These are phyloP conservation scores for Zootoca vivipara DNA, from an alignment of 2,113 vertebrate species.

Conservation along the genomic window DNA sequence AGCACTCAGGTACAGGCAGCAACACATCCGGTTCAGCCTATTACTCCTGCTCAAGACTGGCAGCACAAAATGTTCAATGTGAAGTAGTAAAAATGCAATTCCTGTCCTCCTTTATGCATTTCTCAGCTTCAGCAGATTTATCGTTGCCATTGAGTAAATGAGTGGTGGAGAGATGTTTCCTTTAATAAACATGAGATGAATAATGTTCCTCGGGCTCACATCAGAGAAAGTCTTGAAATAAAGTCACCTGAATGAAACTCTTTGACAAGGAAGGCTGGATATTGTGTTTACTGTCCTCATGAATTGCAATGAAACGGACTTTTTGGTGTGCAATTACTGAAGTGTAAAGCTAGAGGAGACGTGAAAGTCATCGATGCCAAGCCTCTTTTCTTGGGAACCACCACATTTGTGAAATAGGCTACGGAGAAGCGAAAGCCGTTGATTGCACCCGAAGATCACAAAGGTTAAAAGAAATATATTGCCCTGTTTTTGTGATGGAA, in stretches of 20 bases:
- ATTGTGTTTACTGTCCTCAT: not conserved
- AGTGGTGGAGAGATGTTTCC: constrained; percentile 20
- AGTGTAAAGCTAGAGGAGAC: not conserved
- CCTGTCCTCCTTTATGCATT: constrained; percentile 14
- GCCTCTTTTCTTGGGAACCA: not conserved
- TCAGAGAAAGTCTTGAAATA: fast-evolving
- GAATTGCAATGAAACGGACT: not conserved
- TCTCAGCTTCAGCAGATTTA: constrained; percentile 30
- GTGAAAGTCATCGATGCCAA: not conserved
- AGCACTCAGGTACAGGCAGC: not conserved
- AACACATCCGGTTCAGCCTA: not conserved
- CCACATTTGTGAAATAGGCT: no score
- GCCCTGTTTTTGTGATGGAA: no score
- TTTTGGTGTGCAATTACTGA: not conserved
- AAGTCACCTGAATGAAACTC: not conserved
- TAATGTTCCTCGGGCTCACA: not conserved
- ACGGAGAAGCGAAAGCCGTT: no score
- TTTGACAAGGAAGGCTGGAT: not conserved
- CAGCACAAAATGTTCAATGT: not conserved
- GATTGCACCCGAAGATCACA: no score
- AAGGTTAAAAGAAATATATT: no score
- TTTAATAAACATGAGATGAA: not conserved
- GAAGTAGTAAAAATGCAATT: constrained; percentile 5
- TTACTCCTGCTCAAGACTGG: not conserved
- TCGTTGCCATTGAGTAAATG: not conserved